Evolutionary conservation across 2,797 vertebrate genomes (phyloP).

Genomic region (Sebastes nivosus): DNA sequence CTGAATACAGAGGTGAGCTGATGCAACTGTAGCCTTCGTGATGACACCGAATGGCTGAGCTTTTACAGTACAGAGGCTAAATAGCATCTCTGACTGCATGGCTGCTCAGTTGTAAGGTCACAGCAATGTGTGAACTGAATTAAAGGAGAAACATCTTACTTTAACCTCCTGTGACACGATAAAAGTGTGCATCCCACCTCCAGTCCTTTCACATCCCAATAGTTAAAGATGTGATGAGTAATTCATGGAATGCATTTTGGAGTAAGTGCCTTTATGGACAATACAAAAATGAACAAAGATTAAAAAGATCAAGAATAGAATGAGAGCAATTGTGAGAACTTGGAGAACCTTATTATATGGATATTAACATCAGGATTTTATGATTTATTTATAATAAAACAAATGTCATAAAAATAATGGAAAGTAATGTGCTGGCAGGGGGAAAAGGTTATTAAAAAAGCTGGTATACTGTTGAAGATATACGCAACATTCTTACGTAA

Average conservation of each 20-base stretch:
- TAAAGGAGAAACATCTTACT: not conserved
- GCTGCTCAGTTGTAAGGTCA: conserved; percentile 1
- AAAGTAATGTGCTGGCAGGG: not conserved
- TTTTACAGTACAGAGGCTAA: not conserved
- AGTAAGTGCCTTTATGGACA: not conserved
- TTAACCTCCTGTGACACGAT: not conserved
- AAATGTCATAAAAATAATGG: not conserved
- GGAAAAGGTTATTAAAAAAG: no score
- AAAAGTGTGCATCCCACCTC: not conserved
- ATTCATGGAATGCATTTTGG: not conserved
- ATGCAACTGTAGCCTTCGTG: not conserved
- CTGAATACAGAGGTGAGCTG: conserved; percentile 9
- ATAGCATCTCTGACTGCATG: not conserved
- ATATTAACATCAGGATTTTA: not conserved
- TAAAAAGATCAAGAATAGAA: not conserved
- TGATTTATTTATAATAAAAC: not conserved
- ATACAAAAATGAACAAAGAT: not conserved
- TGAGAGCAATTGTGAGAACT: not conserved
- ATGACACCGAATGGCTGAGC: conserved; percentile 2
- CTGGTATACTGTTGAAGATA: no score
- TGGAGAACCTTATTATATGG: not conserved
- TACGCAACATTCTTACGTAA: no score
- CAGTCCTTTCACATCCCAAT: not conserved
- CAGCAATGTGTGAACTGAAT: not conserved
- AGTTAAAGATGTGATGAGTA: not conserved